A percentile compares a stretch with the other conserved stretches of the same genome.
phyloP scores from a whole-genome alignment of 2,888 invertebrate genomes.

The Apodemia hepburni region DNA sequence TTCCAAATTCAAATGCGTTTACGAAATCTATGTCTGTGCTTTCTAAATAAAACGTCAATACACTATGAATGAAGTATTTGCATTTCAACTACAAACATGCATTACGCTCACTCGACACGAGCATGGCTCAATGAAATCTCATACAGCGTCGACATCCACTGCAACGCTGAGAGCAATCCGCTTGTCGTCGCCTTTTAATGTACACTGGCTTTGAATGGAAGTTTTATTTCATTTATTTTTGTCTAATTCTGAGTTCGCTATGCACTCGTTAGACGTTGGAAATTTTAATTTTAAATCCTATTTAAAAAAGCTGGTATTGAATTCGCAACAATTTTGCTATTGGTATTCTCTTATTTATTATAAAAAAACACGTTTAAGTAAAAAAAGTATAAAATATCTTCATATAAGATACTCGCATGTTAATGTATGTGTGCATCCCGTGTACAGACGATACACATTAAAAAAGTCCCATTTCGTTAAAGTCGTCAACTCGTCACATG shows the following conservation, averaged over 20 bases:
- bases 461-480: too few relatives aligned
- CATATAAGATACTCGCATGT: too few relatives aligned
- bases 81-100: not conserved
- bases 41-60: too few relatives aligned
- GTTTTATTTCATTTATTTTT: slow-evolving; percentile 50
- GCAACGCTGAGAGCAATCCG: slow-evolving; percentile 24
- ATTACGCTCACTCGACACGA: slow-evolving; percentile 4
- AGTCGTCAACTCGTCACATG: too few relatives aligned
- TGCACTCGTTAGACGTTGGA: slow-evolving; percentile 66
- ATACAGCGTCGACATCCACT: slow-evolving; percentile 15
- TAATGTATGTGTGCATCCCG: too few relatives aligned
- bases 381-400: too few relatives aligned
- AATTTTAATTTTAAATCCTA: slow-evolving; percentile 26
- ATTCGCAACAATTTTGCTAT: not conserved
- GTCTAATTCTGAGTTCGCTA: slow-evolving; percentile 62
- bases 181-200: slow-evolving; percentile 28
- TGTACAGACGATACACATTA: too few relatives aligned
- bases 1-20: too few relatives aligned
- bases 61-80: too few relatives aligned
- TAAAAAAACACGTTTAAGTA: too few relatives aligned
- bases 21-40: too few relatives aligned
- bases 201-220: slow-evolving; percentile 66
- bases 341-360: not conserved
- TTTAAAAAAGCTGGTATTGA: not conserved
- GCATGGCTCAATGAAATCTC: slow-evolving; percentile 9